Evolutionary conservation across 1,140 invertebrate species (phyloP).

Genomic region (Drosophila pandora): DNA sequence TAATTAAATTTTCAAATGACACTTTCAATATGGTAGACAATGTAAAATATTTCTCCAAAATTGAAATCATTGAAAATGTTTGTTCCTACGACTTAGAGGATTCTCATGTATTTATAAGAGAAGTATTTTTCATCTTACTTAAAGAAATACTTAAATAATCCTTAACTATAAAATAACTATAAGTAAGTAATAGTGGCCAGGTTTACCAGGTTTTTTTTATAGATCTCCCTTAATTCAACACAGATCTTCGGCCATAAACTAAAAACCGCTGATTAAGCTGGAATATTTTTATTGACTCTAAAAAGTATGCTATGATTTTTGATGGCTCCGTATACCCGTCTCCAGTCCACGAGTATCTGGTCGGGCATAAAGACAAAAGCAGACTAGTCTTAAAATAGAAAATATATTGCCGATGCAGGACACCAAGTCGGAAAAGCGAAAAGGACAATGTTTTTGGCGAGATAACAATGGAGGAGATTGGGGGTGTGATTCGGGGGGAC

Average conservation of each 20-base stretch:
- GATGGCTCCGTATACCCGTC: background rate
- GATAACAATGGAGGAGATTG: conserved; percentile 2
- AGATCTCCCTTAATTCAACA: background rate
- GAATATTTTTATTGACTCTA: conserved; percentile 1
- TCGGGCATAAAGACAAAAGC: conserved; percentile 11
- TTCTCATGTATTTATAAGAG: too few species aligned
- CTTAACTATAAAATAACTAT: too few species aligned
- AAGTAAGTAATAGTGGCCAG: too few species aligned
- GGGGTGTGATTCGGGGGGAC: background rate
- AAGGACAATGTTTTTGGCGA: background rate
- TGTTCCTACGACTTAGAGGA: too few species aligned
- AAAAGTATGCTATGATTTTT: conserved; percentile 1
- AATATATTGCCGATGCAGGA: conserved; percentile 9
- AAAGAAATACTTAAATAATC: too few species aligned
- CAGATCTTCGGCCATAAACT: background rate
- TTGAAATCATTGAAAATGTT: too few species aligned
- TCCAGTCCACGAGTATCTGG: background rate
- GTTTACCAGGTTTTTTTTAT: too few species aligned
- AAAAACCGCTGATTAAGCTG: background rate
- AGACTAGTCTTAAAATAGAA: conserved; percentile 15
- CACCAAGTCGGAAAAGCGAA: conserved; percentile 1
- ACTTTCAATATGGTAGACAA: too few species aligned
- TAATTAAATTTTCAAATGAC: too few species aligned
- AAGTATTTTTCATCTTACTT: too few species aligned
- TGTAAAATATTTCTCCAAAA: too few species aligned